Evolutionary conservation across 2,888 invertebrate species (phyloP).

Genomic region (Drosophila nigritarsus): DNA sequence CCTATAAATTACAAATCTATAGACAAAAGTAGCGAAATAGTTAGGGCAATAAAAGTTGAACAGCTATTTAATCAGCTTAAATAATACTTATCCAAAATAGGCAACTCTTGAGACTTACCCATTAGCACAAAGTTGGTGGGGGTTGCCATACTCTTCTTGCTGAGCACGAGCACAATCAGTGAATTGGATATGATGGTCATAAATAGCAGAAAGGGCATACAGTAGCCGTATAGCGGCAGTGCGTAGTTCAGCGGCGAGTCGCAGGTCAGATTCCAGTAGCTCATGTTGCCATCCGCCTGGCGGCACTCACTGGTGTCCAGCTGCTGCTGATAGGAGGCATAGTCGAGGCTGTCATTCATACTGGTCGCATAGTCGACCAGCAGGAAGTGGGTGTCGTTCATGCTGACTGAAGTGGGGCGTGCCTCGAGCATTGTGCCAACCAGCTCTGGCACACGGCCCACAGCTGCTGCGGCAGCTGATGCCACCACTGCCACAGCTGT

Average conservation of each 20-base stretch:
- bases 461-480: constrained; percentile 7
- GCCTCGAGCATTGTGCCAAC: constrained; percentile 22
- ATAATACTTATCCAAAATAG: background rate
- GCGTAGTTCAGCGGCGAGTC: constrained; percentile 83
- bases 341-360: constrained; percentile 63
- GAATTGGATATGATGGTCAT: constrained; percentile 96
- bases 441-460: constrained; percentile 14
- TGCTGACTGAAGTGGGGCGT: background rate
- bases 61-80: background rate
- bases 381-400: constrained; percentile 48
- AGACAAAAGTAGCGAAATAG: background rate
- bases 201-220: constrained; percentile 92
- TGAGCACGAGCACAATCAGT: constrained; percentile 94
- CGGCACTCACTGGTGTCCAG: constrained; percentile 66
- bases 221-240: constrained; percentile 84
- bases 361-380: constrained; percentile 52
- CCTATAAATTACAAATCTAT: background rate
- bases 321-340: constrained; percentile 62
- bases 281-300: constrained; percentile 66
- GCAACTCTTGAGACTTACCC: constrained; percentile 85
- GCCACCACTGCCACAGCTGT: constrained; percentile 15
- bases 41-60: too few species aligned
- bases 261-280: constrained; percentile 85
- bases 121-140: constrained; percentile 96
- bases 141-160: constrained; percentile 94